Conservation (phyloP, 2,888 invertebrate species). For the Phalangium opilio region DNA sequence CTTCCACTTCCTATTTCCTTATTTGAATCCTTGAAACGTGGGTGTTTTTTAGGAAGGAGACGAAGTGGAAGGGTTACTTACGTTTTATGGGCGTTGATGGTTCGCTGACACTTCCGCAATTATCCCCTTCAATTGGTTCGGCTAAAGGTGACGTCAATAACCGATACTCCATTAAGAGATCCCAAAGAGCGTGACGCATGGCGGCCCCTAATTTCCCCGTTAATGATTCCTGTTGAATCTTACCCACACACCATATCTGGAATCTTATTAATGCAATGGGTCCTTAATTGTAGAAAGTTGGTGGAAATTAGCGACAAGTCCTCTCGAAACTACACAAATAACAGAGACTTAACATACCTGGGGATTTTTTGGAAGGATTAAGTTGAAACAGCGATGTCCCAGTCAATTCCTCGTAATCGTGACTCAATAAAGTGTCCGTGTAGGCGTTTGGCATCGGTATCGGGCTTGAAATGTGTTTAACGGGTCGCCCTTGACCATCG, state of each 20-base stretch:
- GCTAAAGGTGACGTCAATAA: slow-evolving; percentile 42
- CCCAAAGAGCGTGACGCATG: slow-evolving; percentile 52
- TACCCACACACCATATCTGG: slow-evolving; percentile 56
- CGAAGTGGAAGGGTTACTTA: slow-evolving; percentile 12
- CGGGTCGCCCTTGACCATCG: slow-evolving; percentile 35
- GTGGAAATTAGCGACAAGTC: too few relatives aligned
- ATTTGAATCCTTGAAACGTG: background rate
- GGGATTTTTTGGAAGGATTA: slow-evolving; percentile 9
- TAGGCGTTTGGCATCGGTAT: slow-evolving; percentile 29
- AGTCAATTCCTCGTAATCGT: slow-evolving; percentile 30
- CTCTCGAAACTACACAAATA: too few relatives aligned
- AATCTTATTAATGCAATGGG: slow-evolving; percentile 46
- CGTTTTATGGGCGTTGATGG: slow-evolving; percentile 23
- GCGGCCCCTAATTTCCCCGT: slow-evolving; percentile 42
- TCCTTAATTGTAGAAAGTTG: slow-evolving; percentile 19
- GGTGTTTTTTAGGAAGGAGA: slow-evolving; percentile 1
- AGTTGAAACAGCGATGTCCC: slow-evolving; percentile 23
- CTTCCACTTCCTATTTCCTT: background rate
- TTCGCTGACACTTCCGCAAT: slow-evolving; percentile 19
- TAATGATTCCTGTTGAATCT: slow-evolving; percentile 47
- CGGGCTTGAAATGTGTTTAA: slow-evolving; percentile 30
- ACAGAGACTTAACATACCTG: slow-evolving; percentile 8
- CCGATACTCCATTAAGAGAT: slow-evolving; percentile 51
- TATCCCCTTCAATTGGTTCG: slow-evolving; percentile 13
- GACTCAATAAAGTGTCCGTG: slow-evolving; percentile 24